Base-by-base conservation (phyloP, 2,888 invertebrate genomes). In the Nymphalis urticae region DNA sequence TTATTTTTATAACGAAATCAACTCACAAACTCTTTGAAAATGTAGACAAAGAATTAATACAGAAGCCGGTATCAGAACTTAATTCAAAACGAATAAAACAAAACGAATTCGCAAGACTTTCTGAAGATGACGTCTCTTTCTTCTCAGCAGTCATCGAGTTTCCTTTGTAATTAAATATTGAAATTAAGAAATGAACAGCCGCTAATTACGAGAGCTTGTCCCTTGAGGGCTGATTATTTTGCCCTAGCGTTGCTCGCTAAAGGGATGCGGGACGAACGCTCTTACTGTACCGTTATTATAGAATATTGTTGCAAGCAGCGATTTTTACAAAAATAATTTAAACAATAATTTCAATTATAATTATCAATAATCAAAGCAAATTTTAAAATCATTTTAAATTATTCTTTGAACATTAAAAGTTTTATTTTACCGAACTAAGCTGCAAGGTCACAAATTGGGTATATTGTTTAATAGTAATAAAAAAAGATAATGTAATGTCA, bases 151-250 rank as follows among this genome's bases (percentile, higher is more conserved):
- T 92, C 90, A 82, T 92, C 89, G 92, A 90, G 91, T 92, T 92
- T 92, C 92, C 92, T 92, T 92, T 91, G 92, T 93, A 93, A 93
- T 93, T 93, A 93, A 93, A 93, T 93, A 93, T 93, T 93, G 92
- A 93, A 93, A 93, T 93, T 93, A 93, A 93, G 93, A 93, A 93
- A 93, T 93, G 92, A 93, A 92, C 93, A 93, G 92, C 90, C 92
- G 90, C 92, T 93, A 93, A 93, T 93, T 93, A 93, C 89, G 86
- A 85, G 90, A 89, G 92, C 87, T 88, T 91, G 93, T 93, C 93
- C 92, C 93, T 90, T 76, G 90, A 80, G 93, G 93, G 89, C 88
- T 90, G 89, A 89, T 91, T 90, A 87, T 83, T 85, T 86, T 85
- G 85, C 87, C 88, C 88, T 83, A 84, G 81, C 88, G 88, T 85